Conservation (phyloP, 1,140 invertebrate species). For the Drosophila parvula region DNA sequence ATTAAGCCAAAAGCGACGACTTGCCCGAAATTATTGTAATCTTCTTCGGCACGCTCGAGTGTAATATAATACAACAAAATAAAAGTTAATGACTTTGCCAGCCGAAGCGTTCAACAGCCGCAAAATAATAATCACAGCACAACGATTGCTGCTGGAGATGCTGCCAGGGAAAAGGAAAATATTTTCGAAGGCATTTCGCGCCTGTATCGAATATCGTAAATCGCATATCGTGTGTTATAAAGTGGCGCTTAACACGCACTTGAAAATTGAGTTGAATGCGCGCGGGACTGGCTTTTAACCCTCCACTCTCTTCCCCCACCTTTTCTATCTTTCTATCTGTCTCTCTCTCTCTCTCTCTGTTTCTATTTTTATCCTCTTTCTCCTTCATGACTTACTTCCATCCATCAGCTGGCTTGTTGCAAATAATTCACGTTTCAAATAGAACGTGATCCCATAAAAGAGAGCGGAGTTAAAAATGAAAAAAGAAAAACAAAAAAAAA, state of each 20-base stretch:
- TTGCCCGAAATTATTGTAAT: conserved; percentile 51
- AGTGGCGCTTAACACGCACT: conserved; percentile 79
- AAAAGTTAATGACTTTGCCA: conserved; percentile 53
- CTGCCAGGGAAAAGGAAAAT: conserved; percentile 28
- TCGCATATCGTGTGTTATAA: conserved; percentile 40
- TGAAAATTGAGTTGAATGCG: conserved; percentile 69
- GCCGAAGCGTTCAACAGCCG: conserved; percentile 36
- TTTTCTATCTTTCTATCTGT: conserved; percentile 2
- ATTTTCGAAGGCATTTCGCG: conserved; percentile 53
- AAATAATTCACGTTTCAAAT: conserved; percentile 75
- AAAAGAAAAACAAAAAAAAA: conserved; percentile 6
- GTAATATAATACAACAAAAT: conserved; percentile 49
- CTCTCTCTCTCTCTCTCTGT: background rate
- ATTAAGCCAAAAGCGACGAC: conserved; percentile 38
- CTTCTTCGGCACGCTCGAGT: conserved; percentile 42
- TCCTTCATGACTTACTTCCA: conserved; percentile 57
- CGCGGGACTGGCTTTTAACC: conserved; percentile 27
- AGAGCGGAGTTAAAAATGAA: conserved; percentile 26
- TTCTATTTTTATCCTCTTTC: conserved; percentile 12
- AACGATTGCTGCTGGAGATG: conserved; percentile 21
- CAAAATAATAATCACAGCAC: conserved; percentile 34
- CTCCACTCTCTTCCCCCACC: background rate
- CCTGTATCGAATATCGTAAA: conserved; percentile 37
- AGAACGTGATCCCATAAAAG: conserved; percentile 78
- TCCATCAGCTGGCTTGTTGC: conserved; percentile 55